phyloP scores from a whole-genome alignment of 2,888 invertebrate genomes.

The Coenonympha glycerion region DNA sequence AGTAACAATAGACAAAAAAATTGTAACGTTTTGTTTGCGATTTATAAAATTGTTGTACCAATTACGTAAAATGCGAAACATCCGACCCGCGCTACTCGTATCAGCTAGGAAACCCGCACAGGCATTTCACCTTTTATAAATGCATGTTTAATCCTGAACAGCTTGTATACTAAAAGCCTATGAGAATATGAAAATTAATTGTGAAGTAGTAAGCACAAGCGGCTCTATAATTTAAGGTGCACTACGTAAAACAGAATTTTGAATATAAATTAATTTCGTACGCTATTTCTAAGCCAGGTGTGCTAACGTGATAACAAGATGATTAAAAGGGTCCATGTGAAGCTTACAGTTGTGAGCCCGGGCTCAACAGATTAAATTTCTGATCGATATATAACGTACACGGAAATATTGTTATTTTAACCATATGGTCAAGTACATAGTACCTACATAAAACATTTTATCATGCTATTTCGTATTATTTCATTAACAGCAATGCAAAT shows the following conservation, averaged over 20 bases:
- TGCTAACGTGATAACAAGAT: constrained; percentile 22
- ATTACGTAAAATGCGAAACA: too few species aligned
- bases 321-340: constrained; percentile 21
- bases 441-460: too few species aligned
- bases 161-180: constrained; percentile 16
- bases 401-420: constrained; percentile 8
- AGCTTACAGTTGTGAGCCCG: constrained; percentile 14
- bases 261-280: constrained; percentile 22
- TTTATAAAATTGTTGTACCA: too few species aligned
- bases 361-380: constrained; percentile 11
- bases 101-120: too few species aligned
- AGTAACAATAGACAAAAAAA: too few species aligned
- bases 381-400: constrained; percentile 14
- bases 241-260: constrained; percentile 14
- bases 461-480: too few species aligned
- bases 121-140: constrained; percentile 6
- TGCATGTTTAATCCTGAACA: constrained; percentile 18
- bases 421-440: too few species aligned
- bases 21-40: too few species aligned
- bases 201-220: constrained; percentile 14
- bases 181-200: constrained; percentile 24
- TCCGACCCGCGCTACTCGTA: too few species aligned
- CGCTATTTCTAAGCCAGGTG: constrained; percentile 22
- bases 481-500: too few species aligned
- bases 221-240: constrained; percentile 17